Conservation (phyloP, 1,140 invertebrate species). For the Anoplophora glabripennis region DNA sequence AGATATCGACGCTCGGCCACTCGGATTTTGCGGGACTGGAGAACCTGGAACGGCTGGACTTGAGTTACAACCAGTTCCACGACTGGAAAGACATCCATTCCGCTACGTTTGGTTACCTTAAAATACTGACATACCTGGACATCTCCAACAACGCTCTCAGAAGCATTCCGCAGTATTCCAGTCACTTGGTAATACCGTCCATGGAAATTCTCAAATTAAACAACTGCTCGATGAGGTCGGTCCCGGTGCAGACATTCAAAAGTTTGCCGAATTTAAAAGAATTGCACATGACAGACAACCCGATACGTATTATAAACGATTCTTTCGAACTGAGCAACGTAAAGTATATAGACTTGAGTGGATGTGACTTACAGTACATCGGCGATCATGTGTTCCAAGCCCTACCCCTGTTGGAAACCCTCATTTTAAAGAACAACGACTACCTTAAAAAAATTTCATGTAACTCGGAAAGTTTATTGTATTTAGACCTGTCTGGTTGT, state of each 20-base stretch:
- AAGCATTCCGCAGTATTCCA: constrained; percentile 23
- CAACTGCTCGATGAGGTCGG: constrained; percentile 53
- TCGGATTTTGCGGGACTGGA: constrained; percentile 52
- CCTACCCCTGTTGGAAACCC: constrained; percentile 50
- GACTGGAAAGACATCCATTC: constrained; percentile 53
- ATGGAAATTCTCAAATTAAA: constrained; percentile 26
- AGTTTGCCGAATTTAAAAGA: constrained; percentile 53
- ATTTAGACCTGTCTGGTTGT: constrained; percentile 62
- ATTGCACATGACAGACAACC: constrained; percentile 55
- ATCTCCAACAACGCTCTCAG: constrained; percentile 53
- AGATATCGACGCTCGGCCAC: constrained; percentile 48
- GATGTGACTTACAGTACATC: constrained; percentile 53
- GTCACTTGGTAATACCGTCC: constrained; percentile 28
- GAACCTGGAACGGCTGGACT: constrained; percentile 52
- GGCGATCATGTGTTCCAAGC: constrained; percentile 51
- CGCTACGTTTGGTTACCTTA: constrained; percentile 20
- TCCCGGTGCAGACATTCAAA: constrained; percentile 54
- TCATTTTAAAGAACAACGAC: constrained; percentile 56
- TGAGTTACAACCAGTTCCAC: constrained; percentile 55
- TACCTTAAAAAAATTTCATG: constrained; percentile 51
- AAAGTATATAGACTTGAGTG: constrained; percentile 55
- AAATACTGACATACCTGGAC: constrained; percentile 53
- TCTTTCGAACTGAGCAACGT: constrained; percentile 53
- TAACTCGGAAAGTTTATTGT: constrained; percentile 55
- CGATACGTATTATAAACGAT: constrained; percentile 48